These are phyloP conservation scores for Ceryle rudis DNA, from an alignment of 2,797 vertebrate genomes.

Conservation along the genomic window DNA sequence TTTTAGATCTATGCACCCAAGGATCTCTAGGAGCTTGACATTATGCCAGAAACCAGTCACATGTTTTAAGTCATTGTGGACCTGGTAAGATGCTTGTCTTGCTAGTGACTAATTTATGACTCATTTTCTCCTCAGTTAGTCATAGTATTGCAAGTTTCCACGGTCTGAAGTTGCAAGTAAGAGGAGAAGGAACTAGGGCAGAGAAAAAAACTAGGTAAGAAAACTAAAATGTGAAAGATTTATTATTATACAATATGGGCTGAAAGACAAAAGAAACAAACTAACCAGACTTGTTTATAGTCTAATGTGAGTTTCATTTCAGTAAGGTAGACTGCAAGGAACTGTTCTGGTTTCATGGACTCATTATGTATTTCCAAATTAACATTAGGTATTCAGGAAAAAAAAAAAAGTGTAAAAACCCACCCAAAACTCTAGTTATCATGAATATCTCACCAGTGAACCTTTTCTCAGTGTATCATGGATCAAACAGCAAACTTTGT, in stretches of 20 bases:
- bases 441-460: background rate
- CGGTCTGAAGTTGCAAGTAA: background rate
- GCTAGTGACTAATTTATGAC: constrained; percentile 46
- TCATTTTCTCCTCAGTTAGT: constrained; percentile 40
- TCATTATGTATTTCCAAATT: background rate
- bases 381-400: background rate
- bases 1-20: background rate
- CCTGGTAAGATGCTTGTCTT: constrained; percentile 8
- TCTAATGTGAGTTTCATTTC: background rate
- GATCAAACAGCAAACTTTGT: background rate
- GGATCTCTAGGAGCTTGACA: constrained; percentile 1
- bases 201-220: background rate
- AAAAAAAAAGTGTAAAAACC: background rate
- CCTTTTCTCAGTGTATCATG: background rate
- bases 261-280: background rate
- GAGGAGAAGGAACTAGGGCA: background rate
- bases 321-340: background rate
- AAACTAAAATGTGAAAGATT: background rate
- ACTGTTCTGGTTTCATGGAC: background rate
- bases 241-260: background rate
- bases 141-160: constrained; percentile 4
- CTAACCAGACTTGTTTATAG: background rate
- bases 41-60: constrained; percentile 1
- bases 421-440: background rate
- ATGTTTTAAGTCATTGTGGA: background rate